Base-by-base conservation (phyloP, 2,797 vertebrate species). In the Thamnophis elegans region DNA sequence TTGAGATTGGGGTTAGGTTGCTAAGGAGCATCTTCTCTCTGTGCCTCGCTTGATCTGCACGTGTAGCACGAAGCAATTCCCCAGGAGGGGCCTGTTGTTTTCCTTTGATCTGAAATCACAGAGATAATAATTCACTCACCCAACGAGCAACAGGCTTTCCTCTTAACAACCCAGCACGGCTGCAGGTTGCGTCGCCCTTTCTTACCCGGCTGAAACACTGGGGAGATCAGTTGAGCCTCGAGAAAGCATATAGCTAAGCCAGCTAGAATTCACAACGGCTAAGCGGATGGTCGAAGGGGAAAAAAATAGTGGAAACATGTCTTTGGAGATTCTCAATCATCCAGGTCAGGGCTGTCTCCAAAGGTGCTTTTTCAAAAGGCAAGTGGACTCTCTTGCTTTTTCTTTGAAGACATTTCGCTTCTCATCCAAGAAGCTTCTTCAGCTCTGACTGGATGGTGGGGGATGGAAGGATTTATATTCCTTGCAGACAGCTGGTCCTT, bases 111-210 rank as follows among this genome's bases (percentile, higher is more conserved):
- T 97, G 93, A 78, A 96, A 96, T 96, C 96, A 94, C 95, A 96
- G 91, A 95, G 95, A 94, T 97, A 97, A 97, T 96, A 97, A 97
- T 97, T 94, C 93, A 93, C 93, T 94, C 94, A 85, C 93, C 95
- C 92, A 32, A 94, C 89, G 91, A 95, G 95, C 96, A 96, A 94
- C 92, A 68, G 94, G 96, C 96, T 95, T 96, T 97, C 95, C 95
- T 96, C 93, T 97, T 98, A 97, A 97, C 98, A 98, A 98, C 97
- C 96, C 93, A 92, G 93, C 90, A 91, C 89, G 92, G 85, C 47
- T 91, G 62, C 95, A 89, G 94, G 92, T 26, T 92, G 94, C 93
- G 91, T 94, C 89, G 92, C 1, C 2, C 90, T 92, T 92, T 94
- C 95, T 87, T 91, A 68, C 85, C 58, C 36, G 59, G 42, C 51